These are phyloP conservation scores for Chrysolina americana DNA, from an alignment of 2,888 invertebrate species.

Conservation along the genomic window DNA sequence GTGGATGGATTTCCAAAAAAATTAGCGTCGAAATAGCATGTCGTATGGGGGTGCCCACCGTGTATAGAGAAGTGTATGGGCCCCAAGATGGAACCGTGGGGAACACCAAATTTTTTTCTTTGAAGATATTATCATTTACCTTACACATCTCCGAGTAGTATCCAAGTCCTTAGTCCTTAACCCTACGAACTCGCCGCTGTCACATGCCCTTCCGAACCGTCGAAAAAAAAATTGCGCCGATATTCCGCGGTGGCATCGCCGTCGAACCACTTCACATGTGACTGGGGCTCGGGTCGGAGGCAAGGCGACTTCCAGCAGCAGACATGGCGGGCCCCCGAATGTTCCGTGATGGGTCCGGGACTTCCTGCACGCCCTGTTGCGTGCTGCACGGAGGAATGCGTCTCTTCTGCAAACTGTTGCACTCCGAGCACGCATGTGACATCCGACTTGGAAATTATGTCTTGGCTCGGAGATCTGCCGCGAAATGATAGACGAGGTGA, in stretches of 20 bases:
- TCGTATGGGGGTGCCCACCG: no score
- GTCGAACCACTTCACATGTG: constrained; percentile 11
- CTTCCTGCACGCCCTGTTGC: constrained; percentile 66
- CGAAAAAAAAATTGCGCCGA: neutral
- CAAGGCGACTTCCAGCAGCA: constrained; percentile 55
- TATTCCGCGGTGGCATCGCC: neutral
- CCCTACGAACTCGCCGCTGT: neutral
- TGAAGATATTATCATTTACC: no score
- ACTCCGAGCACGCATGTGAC: constrained; percentile 55
- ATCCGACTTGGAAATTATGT: constrained; percentile 50
- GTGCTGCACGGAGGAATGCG: constrained; percentile 63
- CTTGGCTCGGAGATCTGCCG: neutral
- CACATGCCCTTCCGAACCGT: neutral
- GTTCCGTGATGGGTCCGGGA: constrained; percentile 63
- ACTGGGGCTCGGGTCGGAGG: constrained; percentile 24
- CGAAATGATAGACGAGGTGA: neutral
- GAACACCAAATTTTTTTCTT: no score
- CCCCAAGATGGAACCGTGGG: no score
- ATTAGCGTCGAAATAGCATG: no score
- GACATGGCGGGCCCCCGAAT: constrained; percentile 63
- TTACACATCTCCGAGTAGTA: no score
- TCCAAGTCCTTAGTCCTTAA: no score
- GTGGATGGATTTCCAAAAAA: no score
- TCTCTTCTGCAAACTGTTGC: constrained; percentile 63
- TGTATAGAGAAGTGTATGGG: no score